Conservation (phyloP, 1,140 invertebrate species). For the Mactra quadrangularis region DNA sequence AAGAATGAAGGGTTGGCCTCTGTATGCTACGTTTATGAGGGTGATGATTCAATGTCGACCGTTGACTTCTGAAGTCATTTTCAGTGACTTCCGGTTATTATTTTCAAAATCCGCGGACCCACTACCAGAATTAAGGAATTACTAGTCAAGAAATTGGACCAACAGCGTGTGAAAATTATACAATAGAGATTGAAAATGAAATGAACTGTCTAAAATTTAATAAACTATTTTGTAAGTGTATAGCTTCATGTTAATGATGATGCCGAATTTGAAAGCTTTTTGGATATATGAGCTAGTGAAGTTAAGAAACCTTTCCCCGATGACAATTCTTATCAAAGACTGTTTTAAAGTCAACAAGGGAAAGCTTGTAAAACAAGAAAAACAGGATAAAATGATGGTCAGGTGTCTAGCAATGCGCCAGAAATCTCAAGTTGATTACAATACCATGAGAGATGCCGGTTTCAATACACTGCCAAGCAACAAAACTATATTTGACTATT, state of each 20-base stretch:
- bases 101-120: too few relatives aligned
- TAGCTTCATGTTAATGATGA: not conserved
- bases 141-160: too few relatives aligned
- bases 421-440: conserved; percentile 13
- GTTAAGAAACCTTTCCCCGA: conserved; percentile 22
- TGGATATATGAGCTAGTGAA: not conserved
- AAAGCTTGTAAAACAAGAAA: not conserved
- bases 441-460: conserved; percentile 31
- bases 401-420: conserved; percentile 43
- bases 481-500: conserved; percentile 51
- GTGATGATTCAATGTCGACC: too few relatives aligned
- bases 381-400: conserved; percentile 23
- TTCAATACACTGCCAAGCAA: conserved; percentile 50
- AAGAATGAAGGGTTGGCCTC: too few relatives aligned
- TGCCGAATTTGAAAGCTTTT: not conserved
- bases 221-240: not conserved
- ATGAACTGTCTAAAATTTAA: not conserved
- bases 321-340: conserved; percentile 10
- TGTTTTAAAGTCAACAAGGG: conserved; percentile 48
- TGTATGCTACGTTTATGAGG: too few relatives aligned
- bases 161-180: not conserved
- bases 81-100: too few relatives aligned
- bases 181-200: not conserved
- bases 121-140: too few relatives aligned
- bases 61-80: too few relatives aligned